Evolutionary conservation across 2,888 invertebrate genomes (phyloP).

Genomic region (Griposia aprilina): DNA sequence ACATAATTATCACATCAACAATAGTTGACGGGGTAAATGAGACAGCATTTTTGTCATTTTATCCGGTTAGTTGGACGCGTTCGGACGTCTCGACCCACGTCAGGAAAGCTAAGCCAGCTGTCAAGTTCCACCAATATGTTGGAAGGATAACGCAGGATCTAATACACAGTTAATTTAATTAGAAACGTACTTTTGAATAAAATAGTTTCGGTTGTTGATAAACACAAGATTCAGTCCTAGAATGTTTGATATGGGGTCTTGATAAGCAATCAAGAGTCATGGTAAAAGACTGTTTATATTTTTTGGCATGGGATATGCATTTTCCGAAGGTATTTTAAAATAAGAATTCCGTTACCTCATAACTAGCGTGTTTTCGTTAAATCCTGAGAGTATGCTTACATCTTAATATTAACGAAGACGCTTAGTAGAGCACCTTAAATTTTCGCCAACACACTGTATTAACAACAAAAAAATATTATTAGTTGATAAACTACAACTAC

Average conservation of each 20-base stretch:
- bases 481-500: background rate
- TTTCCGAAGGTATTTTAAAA: background rate
- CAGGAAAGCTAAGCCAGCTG: constrained; percentile 62
- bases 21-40: constrained; percentile 43
- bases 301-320: background rate
- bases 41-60: constrained; percentile 59
- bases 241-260: constrained; percentile 7
- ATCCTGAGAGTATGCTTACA: background rate
- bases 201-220: constrained; percentile 45
- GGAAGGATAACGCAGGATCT: constrained; percentile 55
- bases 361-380: background rate
- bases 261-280: background rate
- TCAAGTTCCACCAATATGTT: constrained; percentile 63
- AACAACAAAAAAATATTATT: background rate
- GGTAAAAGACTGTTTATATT: background rate
- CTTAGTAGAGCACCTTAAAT: background rate
- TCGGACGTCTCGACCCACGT: constrained; percentile 64
- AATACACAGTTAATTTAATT: constrained; percentile 66
- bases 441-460: background rate
- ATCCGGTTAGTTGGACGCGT: constrained; percentile 47
- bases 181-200: constrained; percentile 49
- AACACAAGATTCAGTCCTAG: constrained; percentile 11
- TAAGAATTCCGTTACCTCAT: too few relatives aligned
- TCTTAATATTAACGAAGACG: background rate
- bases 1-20: constrained; percentile 17